Evolutionary conservation across 2,888 invertebrate species (phyloP), one percentile per base, ranked within the genome.

Genomic region (Acrobasis repandana): DNA sequence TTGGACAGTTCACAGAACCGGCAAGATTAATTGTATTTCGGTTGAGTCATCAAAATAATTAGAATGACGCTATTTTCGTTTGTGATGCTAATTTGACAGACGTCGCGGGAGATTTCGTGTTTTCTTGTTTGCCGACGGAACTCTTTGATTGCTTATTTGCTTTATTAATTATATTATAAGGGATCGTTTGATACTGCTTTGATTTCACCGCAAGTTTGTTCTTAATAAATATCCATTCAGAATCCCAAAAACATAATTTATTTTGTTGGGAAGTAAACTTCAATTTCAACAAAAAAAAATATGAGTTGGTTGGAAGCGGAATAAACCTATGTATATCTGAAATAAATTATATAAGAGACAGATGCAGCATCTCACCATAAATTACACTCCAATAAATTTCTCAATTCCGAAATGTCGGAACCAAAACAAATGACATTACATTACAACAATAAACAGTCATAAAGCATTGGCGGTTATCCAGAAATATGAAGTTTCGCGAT

Each of bases 21-120:
- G 85, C 86, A 88, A 92, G 91, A 92, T 92, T 92, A 90, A 92
- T 92, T 92, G 92, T 92, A 90, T 91, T 90, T 88, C 90, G 83
- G 86, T 90, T 91, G 92, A 92, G 88, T 91, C 91, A 92, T 91
- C 92, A 91, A 91, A 91, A 92, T 92, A 92, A 92, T 92, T 91
- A 91, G 91, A 91, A 92, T 91, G 88, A 89, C 88, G 91, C 90
- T 92, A 92, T 92, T 92, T 90, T 89, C 84, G 91, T 89, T 86
- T 87, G 83, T 86, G 90, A 89, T 90, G 90, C 88, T 91, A 91
- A 91, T 91, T 90, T 91, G 92, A 92, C 92, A 91, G 88, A 87
- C 92, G 92, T 90, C 90, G 91, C 90, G 91, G 91, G 91, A 90
- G 90, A 90, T 86, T 86, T 85, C 80, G 75, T 81, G 80, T 85